phyloP scores from a whole-genome alignment of 2,113 vertebrate species.

The Gulo gulo region DNA sequence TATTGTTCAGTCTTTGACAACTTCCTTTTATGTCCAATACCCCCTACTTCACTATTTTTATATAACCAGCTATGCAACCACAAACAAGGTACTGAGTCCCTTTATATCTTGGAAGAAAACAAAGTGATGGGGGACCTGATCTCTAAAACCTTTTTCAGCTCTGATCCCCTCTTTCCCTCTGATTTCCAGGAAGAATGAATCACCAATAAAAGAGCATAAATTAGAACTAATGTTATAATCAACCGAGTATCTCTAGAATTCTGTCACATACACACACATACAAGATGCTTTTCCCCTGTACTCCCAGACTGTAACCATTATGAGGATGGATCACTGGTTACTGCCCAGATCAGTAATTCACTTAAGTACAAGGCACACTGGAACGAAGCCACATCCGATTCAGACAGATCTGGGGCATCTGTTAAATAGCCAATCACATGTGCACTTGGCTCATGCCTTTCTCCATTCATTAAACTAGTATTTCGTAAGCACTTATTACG shows the following conservation, averaged over 20 bases:
- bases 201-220: neutral
- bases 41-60: neutral
- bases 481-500: neutral
- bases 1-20: slow-evolving; percentile 11
- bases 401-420: neutral
- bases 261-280: neutral
- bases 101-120: neutral
- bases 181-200: slow-evolving; percentile 1
- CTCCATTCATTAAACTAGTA: neutral
- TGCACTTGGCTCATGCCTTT: neutral
- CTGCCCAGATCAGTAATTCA: neutral
- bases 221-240: neutral
- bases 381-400: neutral
- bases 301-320: neutral
- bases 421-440: neutral
- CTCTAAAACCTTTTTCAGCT: neutral
- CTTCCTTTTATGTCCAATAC: neutral
- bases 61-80: neutral
- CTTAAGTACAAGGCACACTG: neutral
- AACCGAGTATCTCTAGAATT: neutral
- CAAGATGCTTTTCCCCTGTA: neutral
- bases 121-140: neutral
- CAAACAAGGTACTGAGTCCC: neutral
- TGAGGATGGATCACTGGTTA: neutral
- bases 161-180: neutral